Percentiles rank a stretch among this genome's conserved stretches.
phyloP scores from a whole-genome alignment of 2,797 vertebrate genomes.

The Lophotriccus pileatus region DNA sequence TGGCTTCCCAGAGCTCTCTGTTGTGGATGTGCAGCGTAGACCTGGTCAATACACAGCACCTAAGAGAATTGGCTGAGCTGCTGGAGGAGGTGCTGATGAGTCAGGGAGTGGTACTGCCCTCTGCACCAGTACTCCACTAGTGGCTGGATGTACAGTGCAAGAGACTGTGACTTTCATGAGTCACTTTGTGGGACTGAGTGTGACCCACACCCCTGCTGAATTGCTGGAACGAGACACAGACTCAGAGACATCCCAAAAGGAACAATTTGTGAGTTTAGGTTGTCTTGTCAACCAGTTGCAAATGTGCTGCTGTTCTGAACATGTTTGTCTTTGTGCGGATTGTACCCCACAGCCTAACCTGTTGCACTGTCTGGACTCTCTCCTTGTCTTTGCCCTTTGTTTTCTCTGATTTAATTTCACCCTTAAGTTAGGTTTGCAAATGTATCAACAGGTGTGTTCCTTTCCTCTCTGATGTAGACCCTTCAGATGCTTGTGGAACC shows the following conservation, averaged over 20 bases:
- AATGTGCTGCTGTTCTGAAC: not conserved
- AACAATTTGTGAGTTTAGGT: not conserved
- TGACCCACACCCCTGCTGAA: constrained; percentile 23
- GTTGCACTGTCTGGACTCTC: not conserved
- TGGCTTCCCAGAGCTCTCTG: not conserved
- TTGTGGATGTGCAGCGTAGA: not conserved
- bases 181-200: constrained; percentile 17
- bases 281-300: not conserved
- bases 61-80: constrained; percentile 12
- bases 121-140: not conserved
- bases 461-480: not conserved
- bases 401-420: not conserved
- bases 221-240: not conserved
- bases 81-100: constrained; percentile 13
- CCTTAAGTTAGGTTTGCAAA: not conserved
- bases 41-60: not conserved
- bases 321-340: not conserved
- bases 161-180: not conserved
- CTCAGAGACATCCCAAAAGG: not conserved
- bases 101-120: constrained; percentile 37
- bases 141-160: not conserved
- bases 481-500: not conserved
- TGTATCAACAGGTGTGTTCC: not conserved
- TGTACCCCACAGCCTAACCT: not conserved
- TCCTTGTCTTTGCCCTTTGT: not conserved